Conservation (phyloP, 2,113 vertebrate species). For the Alosa alosa region DNA sequence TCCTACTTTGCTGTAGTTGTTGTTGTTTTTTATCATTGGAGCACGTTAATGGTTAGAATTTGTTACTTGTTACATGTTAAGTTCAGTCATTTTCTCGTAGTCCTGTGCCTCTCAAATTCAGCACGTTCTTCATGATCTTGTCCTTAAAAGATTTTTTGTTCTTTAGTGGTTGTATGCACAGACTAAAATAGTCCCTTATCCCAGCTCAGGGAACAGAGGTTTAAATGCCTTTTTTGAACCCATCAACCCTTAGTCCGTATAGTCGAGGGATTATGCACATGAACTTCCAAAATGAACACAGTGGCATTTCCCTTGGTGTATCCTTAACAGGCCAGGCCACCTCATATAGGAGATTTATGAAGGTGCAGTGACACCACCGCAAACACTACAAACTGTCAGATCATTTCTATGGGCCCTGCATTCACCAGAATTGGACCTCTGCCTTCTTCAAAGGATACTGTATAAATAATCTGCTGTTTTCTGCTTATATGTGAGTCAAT, state of each 20-base stretch:
- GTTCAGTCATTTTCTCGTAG: not conserved
- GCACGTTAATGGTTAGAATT: not conserved
- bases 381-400: not conserved
- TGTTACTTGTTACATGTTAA: not conserved
- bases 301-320: not conserved
- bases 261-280: not conserved
- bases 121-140: not conserved
- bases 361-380: not conserved
- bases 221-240: not conserved
- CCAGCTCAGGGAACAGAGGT: not conserved
- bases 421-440: not conserved
- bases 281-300: not conserved
- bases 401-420: not conserved
- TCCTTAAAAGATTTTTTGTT: not conserved
- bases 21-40: not conserved
- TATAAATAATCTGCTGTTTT: not conserved
- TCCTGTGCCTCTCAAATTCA: not conserved
- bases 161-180: not conserved
- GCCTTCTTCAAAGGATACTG: not conserved
- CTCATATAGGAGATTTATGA: not conserved
- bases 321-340: not conserved
- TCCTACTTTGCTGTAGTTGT: not conserved
- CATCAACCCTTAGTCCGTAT: not conserved
- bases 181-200: not conserved
- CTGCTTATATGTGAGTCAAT: conserved; percentile 38